Percentiles rank a stretch among this genome's conserved stretches.
Conservation (phyloP, 2,888 invertebrate species). For the Chorisops tibialis region DNA sequence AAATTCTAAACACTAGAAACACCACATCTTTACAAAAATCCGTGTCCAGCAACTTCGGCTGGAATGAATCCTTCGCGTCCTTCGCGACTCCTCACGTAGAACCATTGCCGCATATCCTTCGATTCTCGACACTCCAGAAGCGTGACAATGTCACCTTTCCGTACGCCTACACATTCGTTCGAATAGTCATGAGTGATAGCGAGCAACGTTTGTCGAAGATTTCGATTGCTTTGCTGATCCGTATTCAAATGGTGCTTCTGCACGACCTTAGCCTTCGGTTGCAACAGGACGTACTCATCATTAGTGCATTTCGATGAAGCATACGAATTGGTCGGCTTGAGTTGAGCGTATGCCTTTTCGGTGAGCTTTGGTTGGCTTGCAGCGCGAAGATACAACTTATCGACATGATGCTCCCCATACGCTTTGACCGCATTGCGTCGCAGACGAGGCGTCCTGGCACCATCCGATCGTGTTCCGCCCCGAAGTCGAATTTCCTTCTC, state of each 20-base stretch:
- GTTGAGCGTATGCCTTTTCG: constrained; percentile 51
- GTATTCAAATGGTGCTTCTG: not conserved
- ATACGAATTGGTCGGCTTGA: constrained; percentile 45
- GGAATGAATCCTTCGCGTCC: constrained; percentile 75
- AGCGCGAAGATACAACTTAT: constrained; percentile 65
- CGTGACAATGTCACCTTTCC: constrained; percentile 72
- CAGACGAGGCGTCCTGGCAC: constrained; percentile 57
- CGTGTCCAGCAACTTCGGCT: constrained; percentile 72
- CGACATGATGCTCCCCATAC: constrained; percentile 71
- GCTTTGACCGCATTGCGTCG: constrained; percentile 43
- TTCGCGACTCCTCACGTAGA: constrained; percentile 68
- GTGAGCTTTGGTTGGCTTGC: constrained; percentile 56
- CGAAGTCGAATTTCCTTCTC: constrained; percentile 64
- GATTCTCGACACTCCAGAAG: constrained; percentile 58
- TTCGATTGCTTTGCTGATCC: constrained; percentile 38
- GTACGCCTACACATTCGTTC: constrained; percentile 61
- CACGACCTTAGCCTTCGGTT: constrained; percentile 25
- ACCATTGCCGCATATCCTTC: constrained; percentile 69
- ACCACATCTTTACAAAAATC: constrained; percentile 60
- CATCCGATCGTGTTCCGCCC: constrained; percentile 66
- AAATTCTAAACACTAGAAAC: not conserved
- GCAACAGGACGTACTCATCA: constrained; percentile 47
- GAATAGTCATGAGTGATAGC: constrained; percentile 68
- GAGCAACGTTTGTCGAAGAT: constrained; percentile 64
- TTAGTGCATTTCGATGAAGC: constrained; percentile 31